Conservation (phyloP, 2,888 invertebrate genomes). For the Sisyra nigra region DNA sequence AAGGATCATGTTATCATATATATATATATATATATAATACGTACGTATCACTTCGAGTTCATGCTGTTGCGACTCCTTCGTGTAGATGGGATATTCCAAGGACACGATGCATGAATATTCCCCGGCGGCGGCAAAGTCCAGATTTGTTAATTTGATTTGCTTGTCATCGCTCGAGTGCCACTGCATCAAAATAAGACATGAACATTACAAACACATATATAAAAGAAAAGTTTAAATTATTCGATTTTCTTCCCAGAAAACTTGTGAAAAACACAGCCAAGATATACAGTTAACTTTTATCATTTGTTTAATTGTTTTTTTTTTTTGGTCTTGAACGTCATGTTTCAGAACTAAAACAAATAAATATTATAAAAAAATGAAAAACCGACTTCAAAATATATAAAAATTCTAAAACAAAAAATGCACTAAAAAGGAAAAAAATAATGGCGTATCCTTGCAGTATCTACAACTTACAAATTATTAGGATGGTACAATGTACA, state of each 20-base stretch:
- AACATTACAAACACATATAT: not conserved
- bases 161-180: conserved; percentile 46
- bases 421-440: no score
- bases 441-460: no score
- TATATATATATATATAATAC: no score
- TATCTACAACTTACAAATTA: no score
- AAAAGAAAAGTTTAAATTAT: not conserved
- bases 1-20: no score
- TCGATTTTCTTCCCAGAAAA: not conserved
- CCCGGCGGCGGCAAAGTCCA: conserved; percentile 65
- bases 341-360: no score
- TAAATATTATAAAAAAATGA: no score
- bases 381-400: no score
- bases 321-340: no score
- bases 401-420: no score
- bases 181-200: conserved; percentile 29
- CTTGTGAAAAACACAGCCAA: not conserved
- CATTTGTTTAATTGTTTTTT: no score
- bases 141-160: conserved; percentile 51
- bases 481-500: no score
- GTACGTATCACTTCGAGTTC: conserved; percentile 67
- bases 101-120: conserved; percentile 71
- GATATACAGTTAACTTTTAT: not conserved
- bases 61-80: conserved; percentile 60
- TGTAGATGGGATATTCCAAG: conserved; percentile 65